A percentile compares a stretch with the other conserved stretches of the same genome.
Evolutionary conservation across 2,797 vertebrate species (phyloP).

Genomic region (Poecilia wingei): DNA sequence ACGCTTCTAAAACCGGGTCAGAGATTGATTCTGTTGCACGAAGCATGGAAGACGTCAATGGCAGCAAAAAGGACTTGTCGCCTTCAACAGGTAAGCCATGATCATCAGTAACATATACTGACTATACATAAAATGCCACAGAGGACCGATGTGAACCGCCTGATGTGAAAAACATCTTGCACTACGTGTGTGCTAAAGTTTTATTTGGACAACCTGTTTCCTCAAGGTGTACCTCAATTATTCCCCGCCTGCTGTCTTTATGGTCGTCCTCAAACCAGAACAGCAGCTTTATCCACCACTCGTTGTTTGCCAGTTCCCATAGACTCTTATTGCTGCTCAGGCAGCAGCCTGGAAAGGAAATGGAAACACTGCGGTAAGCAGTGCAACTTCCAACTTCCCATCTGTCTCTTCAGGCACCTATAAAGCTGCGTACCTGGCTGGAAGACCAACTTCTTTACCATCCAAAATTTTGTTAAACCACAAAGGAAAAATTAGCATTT

Average conservation of each 20-base stretch:
- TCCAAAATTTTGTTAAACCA: conserved; percentile 23
- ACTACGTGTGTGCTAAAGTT: neutral
- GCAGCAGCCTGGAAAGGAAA: conserved; percentile 18
- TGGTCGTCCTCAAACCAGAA: conserved; percentile 26
- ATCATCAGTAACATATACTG: neutral
- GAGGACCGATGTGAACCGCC: neutral
- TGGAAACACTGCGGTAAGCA: conserved; percentile 31
- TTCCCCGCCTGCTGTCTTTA: conserved; percentile 23
- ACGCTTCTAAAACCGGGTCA: conserved; percentile 90
- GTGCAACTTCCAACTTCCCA: conserved; percentile 34
- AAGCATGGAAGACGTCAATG: conserved; percentile 88
- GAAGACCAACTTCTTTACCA: conserved; percentile 26
- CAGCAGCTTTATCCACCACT: conserved; percentile 49
- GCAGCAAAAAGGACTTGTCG: conserved; percentile 88
- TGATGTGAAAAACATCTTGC: neutral
- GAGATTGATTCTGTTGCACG: conserved; percentile 87
- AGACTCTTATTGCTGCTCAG: conserved; percentile 35
- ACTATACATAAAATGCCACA: neutral
- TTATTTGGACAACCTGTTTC: neutral
- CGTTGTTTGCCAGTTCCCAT: conserved; percentile 23
- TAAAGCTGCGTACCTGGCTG: conserved; percentile 52
- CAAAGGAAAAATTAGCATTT: conserved; percentile 46
- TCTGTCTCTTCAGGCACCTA: conserved; percentile 17
- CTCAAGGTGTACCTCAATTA: conserved; percentile 5
- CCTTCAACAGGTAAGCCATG: conserved; percentile 85